A percentile compares a stretch with the other conserved stretches of the same genome.
These are phyloP conservation scores for Liodrosophila aerea DNA, from an alignment of 2,888 invertebrate genomes.

Conservation along the genomic window DNA sequence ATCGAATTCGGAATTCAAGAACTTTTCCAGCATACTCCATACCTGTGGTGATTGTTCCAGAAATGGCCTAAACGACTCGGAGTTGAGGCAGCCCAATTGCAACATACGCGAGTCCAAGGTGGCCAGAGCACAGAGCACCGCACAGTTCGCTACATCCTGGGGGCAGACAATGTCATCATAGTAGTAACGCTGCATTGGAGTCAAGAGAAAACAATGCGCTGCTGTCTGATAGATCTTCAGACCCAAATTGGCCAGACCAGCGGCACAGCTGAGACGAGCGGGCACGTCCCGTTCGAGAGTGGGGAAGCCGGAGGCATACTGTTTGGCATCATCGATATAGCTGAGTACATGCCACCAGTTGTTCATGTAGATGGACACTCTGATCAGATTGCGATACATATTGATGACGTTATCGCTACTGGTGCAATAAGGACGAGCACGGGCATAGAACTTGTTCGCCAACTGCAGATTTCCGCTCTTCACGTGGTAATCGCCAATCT, in stretches of 20 bases:
- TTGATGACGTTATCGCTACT: slow-evolving; percentile 58
- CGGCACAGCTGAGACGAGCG: slow-evolving; percentile 53
- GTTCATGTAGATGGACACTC: slow-evolving; percentile 64
- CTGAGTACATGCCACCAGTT: slow-evolving; percentile 70
- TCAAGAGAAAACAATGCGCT: slow-evolving; percentile 51
- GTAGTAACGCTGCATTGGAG: slow-evolving; percentile 47
- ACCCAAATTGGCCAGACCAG: slow-evolving; percentile 58
- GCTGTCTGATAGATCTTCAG: slow-evolving; percentile 58
- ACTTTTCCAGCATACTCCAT: slow-evolving; percentile 29
- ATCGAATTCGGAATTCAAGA: slow-evolving; percentile 32
- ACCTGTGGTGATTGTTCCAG: slow-evolving; percentile 42
- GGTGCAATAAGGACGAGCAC: slow-evolving; percentile 59
- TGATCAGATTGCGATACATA: slow-evolving; percentile 60
- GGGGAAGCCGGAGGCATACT: slow-evolving; percentile 52
- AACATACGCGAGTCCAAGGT: slow-evolving; percentile 46
- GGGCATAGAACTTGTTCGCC: slow-evolving; percentile 62
- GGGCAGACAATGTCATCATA: slow-evolving; percentile 57
- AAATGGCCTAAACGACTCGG: slow-evolving; percentile 50
- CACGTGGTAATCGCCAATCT: slow-evolving; percentile 65
- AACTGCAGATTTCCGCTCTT: slow-evolving; percentile 59
- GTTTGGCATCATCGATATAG: slow-evolving; percentile 63
- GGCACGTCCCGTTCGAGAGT: slow-evolving; percentile 46
- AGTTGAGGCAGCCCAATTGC: slow-evolving; percentile 26
- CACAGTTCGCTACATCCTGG: slow-evolving; percentile 55
- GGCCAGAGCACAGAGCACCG: slow-evolving; percentile 54